These are phyloP conservation scores for Hydrotaea cyrtoneurina DNA, from an alignment of 2,888 invertebrate species.

Conservation along the genomic window DNA sequence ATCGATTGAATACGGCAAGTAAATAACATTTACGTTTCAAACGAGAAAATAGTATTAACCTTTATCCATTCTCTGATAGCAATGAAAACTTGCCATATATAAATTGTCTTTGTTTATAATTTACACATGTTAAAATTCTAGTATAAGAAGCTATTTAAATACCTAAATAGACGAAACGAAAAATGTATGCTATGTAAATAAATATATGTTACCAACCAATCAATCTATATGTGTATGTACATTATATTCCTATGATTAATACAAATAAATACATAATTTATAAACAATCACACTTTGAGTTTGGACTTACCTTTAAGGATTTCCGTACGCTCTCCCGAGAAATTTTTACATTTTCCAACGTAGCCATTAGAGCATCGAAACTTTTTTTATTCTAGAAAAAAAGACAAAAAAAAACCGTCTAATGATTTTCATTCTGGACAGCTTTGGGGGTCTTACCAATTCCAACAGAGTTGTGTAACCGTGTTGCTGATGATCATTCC, in stretches of 20 bases:
- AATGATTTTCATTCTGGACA: background rate
- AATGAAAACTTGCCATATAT: constrained; percentile 62
- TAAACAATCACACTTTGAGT: background rate
- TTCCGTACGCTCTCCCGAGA: constrained; percentile 70
- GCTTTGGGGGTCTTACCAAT: constrained; percentile 69
- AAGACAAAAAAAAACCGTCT: constrained; percentile 24
- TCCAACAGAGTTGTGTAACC: constrained; percentile 54
- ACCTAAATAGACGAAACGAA: background rate
- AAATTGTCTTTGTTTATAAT: constrained; percentile 60
- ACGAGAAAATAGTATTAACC: constrained; percentile 49
- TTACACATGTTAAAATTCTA: background rate
- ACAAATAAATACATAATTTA: constrained; percentile 37
- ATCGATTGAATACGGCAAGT: background rate
- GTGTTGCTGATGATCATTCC: constrained; percentile 70
- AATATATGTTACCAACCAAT: background rate
- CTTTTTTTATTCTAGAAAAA: constrained; percentile 70
- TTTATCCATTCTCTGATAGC: constrained; percentile 12
- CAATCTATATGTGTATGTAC: constrained; percentile 44
- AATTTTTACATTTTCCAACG: constrained; percentile 71
- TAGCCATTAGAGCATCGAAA: constrained; percentile 67
- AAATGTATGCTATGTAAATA: constrained; percentile 24
- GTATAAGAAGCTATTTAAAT: background rate
- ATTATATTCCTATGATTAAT: constrained; percentile 54
- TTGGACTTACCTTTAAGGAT: constrained; percentile 73
- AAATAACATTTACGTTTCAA: background rate